Conservation (phyloP, 2,888 invertebrate genomes). For the Melieria crassipennis region DNA sequence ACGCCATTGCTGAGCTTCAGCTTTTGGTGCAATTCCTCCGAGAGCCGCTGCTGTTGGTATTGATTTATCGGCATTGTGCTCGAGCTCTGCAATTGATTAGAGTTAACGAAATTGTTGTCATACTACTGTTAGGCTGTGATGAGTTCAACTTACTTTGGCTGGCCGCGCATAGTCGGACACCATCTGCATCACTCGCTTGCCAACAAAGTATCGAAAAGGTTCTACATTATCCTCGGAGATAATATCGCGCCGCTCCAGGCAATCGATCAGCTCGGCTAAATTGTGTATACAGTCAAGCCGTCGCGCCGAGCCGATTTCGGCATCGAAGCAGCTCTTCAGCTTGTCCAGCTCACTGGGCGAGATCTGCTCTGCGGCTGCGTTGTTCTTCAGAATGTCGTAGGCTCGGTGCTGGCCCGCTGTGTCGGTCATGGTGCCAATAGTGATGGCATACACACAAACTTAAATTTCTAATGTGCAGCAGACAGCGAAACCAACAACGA, state of each 20-base stretch:
- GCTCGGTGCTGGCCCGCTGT: slow-evolving; percentile 41
- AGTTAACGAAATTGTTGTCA: background rate
- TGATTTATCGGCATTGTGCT: slow-evolving; percentile 39
- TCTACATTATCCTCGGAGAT: slow-evolving; percentile 54
- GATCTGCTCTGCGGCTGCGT: slow-evolving; percentile 38
- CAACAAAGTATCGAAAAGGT: slow-evolving; percentile 38
- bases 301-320: slow-evolving; percentile 53
- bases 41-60: slow-evolving; percentile 51
- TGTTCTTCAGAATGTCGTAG: slow-evolving; percentile 53
- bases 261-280: slow-evolving; percentile 53
- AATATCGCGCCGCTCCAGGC: slow-evolving; percentile 54
- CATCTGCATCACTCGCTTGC: slow-evolving; percentile 16
- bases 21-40: slow-evolving; percentile 46
- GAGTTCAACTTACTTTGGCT: slow-evolving; percentile 3
- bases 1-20: slow-evolving; percentile 40
- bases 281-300: slow-evolving; percentile 49
- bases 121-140: background rate
- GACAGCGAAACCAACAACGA: too few relatives aligned
- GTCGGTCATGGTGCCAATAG: background rate
- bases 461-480: too few relatives aligned
- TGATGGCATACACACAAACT: too few relatives aligned
- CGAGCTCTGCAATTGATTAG: background rate
- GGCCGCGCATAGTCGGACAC: slow-evolving; percentile 40
- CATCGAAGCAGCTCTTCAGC: slow-evolving; percentile 48
- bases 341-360: slow-evolving; percentile 41